These are phyloP conservation scores for Caenorhabditis sp. DNA, from an alignment of 2,888 invertebrate species.

Conservation along the genomic window DNA sequence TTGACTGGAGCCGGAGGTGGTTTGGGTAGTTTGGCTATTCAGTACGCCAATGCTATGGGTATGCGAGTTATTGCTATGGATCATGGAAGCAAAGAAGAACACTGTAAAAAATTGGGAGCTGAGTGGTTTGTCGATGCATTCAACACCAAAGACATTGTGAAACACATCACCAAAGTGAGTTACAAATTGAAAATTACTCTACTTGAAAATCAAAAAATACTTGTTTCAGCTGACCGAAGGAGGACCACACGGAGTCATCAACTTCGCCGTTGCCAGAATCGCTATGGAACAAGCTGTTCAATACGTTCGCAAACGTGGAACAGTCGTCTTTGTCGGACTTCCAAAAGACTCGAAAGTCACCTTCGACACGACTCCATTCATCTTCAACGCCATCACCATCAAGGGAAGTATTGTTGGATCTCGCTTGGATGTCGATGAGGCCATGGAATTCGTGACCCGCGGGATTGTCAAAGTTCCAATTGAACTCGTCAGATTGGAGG, in stretches of 20 bases:
- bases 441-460: conserved; percentile 47
- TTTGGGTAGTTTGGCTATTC: conserved; percentile 51
- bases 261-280: conserved; percentile 44
- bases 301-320: conserved; percentile 50
- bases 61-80: conserved; percentile 53
- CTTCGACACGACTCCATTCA: conserved; percentile 41
- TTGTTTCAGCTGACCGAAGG: conserved; percentile 41
- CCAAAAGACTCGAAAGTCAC: conserved; percentile 42
- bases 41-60: conserved; percentile 57
- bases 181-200: background rate
- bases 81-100: conserved; percentile 33
- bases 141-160: conserved; percentile 30
- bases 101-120: conserved; percentile 43
- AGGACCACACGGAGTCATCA: conserved; percentile 54
- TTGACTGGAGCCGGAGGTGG: conserved; percentile 58
- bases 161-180: conserved; percentile 25
- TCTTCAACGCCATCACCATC: conserved; percentile 47
- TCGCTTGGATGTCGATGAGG: conserved; percentile 49
- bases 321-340: conserved; percentile 49
- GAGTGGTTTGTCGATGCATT: conserved; percentile 48
- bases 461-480: conserved; percentile 50
- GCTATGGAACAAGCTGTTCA: conserved; percentile 48
- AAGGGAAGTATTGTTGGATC: conserved; percentile 48
- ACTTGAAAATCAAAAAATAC: background rate
- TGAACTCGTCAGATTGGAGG: conserved; percentile 40